Base-by-base conservation (phyloP, 64 coral and sea anemone genomes). In the Montipora foliosa region DNA sequence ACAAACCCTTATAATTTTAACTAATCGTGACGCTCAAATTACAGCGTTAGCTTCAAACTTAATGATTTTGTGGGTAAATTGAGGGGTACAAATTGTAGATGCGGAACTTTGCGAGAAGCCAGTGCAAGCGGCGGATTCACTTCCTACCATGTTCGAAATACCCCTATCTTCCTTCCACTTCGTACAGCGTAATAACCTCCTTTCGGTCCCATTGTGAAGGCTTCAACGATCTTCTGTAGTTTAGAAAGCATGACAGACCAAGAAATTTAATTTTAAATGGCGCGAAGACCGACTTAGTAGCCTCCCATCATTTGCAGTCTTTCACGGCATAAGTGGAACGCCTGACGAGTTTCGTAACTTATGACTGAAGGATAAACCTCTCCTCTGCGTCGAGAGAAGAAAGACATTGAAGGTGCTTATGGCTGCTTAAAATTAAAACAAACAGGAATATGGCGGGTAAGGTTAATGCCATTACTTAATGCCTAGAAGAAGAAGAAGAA, bases 61-160 rank as follows among this genome's bases (percentile, higher is more conserved):
- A 37, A 37, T 37, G 37, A 37, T 37, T 37, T 37, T 37, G 1
- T 37, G 1, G 37, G 37, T 37, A 37, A 37, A 37, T 37, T 37
- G 37, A 37, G 37, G 37, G 37, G 37, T 2, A 37, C 37, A 37
- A 37, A 37, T 37, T 37, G 37, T 37, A 37, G 37, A 37, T 37
- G 37, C 2, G 37, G 37, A 37, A 37, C 37, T 37, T 37, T 37
- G 37, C 37, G 37, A 37, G 37, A 37, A 37, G 37, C 37, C 37
- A 37, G 0, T 55, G 52, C 5, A 55, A 58, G 45, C n/a, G 44
- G 19, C 48, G 79, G 17, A 29, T 20, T 72, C 21, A 74, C 52
- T 75, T 67, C 92, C 80, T 96, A 96, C 98, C 98, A 99, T 20
- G 98, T 90, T 70, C 58, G 73, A 90, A 94, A 99, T 72, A 99